These are phyloP conservation scores for Cryptophagus acutangulus DNA, from an alignment of 2,888 invertebrate species.

Conservation along the genomic window DNA sequence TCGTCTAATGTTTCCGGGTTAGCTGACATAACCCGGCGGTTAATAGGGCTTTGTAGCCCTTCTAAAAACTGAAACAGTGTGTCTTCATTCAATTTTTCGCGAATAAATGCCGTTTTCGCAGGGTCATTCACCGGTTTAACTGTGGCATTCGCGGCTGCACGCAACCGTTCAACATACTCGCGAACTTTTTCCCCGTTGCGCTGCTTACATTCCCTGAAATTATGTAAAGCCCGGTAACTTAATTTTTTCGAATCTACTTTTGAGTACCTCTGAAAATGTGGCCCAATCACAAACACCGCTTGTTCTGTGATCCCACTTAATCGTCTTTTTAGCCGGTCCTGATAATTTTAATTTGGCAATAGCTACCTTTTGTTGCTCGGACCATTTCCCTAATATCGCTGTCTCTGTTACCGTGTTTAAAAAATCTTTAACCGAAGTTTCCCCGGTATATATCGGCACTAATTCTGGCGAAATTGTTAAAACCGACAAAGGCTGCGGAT, in stretches of 20 bases:
- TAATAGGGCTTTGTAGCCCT: not conserved
- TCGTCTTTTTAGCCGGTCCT: not conserved
- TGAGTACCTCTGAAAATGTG: not conserved
- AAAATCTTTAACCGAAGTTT: conserved; percentile 2
- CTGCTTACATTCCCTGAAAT: conserved; percentile 2
- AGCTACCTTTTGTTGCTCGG: conserved; percentile 1
- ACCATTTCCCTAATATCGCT: not conserved
- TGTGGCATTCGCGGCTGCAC: not conserved
- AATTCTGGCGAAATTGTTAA: too few relatives aligned
- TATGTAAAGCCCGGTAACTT: conserved; percentile 1
- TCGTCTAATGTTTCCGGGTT: not conserved
- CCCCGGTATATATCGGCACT: too few relatives aligned
- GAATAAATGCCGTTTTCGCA: not conserved
- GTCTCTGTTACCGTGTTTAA: not conserved
- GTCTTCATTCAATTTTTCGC: not conserved
- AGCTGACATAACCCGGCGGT: not conserved
- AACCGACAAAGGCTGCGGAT: too few relatives aligned
- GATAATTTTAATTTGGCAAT: conserved; percentile 2
- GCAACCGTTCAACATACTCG: not conserved
- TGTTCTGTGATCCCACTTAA: not conserved
- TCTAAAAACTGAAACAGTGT: not conserved
- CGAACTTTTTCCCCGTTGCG: not conserved
- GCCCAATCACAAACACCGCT: not conserved
- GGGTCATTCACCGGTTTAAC: too few relatives aligned
- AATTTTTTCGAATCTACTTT: not conserved